phyloP scores from a whole-genome alignment of 2,888 invertebrate species.

The Teleiodes luculella region DNA sequence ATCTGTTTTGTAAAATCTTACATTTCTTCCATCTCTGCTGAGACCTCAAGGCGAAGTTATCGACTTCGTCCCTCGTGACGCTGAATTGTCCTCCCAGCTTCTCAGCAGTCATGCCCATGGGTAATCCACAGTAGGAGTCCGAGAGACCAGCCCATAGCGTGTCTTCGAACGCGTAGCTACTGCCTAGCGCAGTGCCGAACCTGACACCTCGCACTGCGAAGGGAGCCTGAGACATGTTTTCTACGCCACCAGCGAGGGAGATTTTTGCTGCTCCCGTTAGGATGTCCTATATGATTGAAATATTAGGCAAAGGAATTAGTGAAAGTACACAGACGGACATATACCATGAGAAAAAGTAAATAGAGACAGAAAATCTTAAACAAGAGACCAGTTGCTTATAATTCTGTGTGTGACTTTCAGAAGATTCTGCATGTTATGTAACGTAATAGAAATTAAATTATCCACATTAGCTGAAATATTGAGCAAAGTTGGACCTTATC shows the following conservation, averaged over 20 bases:
- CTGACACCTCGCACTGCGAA: conserved; percentile 90
- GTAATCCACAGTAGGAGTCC: conserved; percentile 92
- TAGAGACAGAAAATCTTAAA: too few relatives aligned
- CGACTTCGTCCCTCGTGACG: conserved; percentile 89
- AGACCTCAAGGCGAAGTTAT: conserved; percentile 90
- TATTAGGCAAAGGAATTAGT: neutral
- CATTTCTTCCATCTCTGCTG: conserved; percentile 93
- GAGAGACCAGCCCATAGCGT: conserved; percentile 90
- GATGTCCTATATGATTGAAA: conserved; percentile 83
- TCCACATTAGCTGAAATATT: too few relatives aligned
- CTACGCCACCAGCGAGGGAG: conserved; percentile 93
- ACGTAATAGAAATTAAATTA: too few relatives aligned
- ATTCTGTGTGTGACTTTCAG: too few relatives aligned
- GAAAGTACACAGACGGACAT: too few relatives aligned
- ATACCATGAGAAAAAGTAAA: too few relatives aligned
- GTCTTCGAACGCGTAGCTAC: conserved; percentile 89
- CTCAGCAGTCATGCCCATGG: conserved; percentile 98
- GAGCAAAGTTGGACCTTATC: too few relatives aligned
- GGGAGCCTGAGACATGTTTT: conserved; percentile 97
- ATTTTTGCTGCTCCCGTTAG: conserved; percentile 89
- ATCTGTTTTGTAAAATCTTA: too few relatives aligned
- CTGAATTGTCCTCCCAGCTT: conserved; percentile 90
- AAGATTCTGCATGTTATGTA: neutral
- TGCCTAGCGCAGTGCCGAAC: conserved; percentile 92
- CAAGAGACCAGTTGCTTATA: too few relatives aligned